A percentile compares a stretch with the other conserved stretches of the same genome.
Conservation (phyloP, 2,888 invertebrate genomes). For the Ophion obscuratus region DNA sequence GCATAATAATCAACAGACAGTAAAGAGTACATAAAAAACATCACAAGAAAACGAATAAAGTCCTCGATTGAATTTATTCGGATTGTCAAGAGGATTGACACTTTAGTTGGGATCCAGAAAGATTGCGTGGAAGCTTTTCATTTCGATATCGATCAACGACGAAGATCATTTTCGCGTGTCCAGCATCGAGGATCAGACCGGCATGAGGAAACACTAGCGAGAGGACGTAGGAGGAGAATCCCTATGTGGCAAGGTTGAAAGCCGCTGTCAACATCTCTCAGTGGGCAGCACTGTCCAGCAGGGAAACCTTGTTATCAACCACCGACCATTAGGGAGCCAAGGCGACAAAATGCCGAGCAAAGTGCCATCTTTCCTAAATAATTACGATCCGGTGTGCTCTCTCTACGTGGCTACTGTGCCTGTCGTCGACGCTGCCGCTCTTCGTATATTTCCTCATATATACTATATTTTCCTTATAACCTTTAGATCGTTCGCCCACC, state of each 20-base stretch:
- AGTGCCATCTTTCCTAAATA: conserved; percentile 84
- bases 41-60: no score
- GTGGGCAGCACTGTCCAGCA: conserved; percentile 81
- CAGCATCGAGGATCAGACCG: conserved; percentile 51
- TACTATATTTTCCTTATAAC: conserved; percentile 76
- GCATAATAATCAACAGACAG: no score
- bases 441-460: conserved; percentile 66
- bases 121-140: not conserved
- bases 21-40: no score
- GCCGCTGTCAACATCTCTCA: conserved; percentile 84
- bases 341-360: conserved; percentile 83
- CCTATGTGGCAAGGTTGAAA: conserved; percentile 80
- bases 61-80: no score
- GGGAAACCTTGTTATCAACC: conserved; percentile 84
- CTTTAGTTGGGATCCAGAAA: not conserved
- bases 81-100: not conserved
- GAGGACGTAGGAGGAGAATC: conserved; percentile 57
- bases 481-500: conserved; percentile 51
- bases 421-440: conserved; percentile 26
- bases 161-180: conserved; percentile 49
- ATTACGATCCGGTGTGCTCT: conserved; percentile 78
- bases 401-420: conserved; percentile 49
- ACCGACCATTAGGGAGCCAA: conserved; percentile 83
- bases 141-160: conserved; percentile 31
- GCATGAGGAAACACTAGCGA: conserved; percentile 49